Conservation (phyloP, 2,888 invertebrate species). For the Stramonita haemastoma region DNA sequence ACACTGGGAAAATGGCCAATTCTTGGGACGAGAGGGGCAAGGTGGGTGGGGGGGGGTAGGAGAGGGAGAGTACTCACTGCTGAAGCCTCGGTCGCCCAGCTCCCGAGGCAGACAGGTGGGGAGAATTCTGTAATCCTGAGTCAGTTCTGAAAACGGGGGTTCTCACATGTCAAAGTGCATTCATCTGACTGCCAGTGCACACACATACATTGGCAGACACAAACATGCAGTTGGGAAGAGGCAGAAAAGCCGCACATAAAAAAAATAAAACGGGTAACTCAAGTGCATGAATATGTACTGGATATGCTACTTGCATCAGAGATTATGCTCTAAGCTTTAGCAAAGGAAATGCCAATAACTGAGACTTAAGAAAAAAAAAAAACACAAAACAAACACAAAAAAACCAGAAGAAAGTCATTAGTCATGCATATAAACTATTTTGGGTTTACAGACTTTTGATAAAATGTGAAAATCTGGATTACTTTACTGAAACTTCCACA, state of each 20-base stretch:
- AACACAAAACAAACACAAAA: neutral
- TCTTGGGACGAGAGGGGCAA: neutral
- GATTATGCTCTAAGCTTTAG: neutral
- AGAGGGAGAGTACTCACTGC: slow-evolving; percentile 35
- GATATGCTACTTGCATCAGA: too few species aligned
- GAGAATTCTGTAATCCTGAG: slow-evolving; percentile 44
- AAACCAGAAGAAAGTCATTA: neutral
- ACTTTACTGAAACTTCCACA: too few species aligned
- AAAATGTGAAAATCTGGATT: too few species aligned
- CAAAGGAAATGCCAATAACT: neutral
- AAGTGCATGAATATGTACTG: too few species aligned
- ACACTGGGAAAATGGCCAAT: neutral
- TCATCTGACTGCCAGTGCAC: neutral
- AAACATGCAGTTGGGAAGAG: neutral
- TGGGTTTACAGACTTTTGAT: too few species aligned
- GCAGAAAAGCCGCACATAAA: too few species aligned
- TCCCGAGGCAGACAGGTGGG: slow-evolving; percentile 38
- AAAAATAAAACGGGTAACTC: too few species aligned
- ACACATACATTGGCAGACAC: neutral
- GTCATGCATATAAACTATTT: neutral
- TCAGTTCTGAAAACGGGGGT: slow-evolving; percentile 40
- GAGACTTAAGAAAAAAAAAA: neutral
- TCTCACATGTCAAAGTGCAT: slow-evolving; percentile 39
- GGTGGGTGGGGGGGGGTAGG: neutral
- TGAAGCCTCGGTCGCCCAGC: slow-evolving; percentile 38